phyloP scores from a whole-genome alignment of 2,888 invertebrate species.

The Orthosia gracilis region DNA sequence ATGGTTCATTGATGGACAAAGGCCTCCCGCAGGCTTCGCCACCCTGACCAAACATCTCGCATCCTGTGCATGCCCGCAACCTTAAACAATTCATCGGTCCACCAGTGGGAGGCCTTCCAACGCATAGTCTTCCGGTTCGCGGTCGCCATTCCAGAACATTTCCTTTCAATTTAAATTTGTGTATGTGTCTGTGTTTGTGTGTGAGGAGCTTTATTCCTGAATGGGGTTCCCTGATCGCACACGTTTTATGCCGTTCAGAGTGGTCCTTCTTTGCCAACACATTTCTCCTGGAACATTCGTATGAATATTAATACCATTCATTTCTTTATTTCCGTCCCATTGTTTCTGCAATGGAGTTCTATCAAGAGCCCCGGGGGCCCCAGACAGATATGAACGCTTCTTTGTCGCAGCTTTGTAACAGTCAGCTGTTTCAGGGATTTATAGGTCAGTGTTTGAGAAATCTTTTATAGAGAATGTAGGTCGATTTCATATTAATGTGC shows the following conservation, averaged over 20 bases:
- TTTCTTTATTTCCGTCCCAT: constrained; percentile 50
- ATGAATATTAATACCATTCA: constrained; percentile 60
- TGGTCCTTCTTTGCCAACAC: neutral
- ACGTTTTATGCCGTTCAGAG: neutral
- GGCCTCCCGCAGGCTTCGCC: too few relatives aligned
- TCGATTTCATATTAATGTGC: constrained; percentile 2
- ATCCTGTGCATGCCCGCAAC: too few relatives aligned
- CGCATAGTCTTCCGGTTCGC: too few relatives aligned
- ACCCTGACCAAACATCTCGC: too few relatives aligned
- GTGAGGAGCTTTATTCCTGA: too few relatives aligned
- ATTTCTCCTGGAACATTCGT: constrained; percentile 1
- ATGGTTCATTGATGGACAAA: too few relatives aligned
- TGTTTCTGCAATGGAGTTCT: constrained; percentile 39
- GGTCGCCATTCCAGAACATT: too few relatives aligned
- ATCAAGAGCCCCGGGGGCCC: constrained; percentile 14
- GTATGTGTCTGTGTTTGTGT: too few relatives aligned
- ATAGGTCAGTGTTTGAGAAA: constrained; percentile 26
- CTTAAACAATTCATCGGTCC: too few relatives aligned
- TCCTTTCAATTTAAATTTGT: too few relatives aligned
- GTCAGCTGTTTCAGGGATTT: constrained; percentile 21
- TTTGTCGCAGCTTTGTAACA: constrained; percentile 37
- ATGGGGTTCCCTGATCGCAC: too few relatives aligned
- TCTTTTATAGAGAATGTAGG: constrained; percentile 11
- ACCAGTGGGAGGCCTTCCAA: too few relatives aligned
- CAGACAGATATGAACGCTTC: constrained; percentile 18